These are phyloP conservation scores for Baronia brevicornis DNA, from an alignment of 2,888 invertebrate species.

Conservation along the genomic window DNA sequence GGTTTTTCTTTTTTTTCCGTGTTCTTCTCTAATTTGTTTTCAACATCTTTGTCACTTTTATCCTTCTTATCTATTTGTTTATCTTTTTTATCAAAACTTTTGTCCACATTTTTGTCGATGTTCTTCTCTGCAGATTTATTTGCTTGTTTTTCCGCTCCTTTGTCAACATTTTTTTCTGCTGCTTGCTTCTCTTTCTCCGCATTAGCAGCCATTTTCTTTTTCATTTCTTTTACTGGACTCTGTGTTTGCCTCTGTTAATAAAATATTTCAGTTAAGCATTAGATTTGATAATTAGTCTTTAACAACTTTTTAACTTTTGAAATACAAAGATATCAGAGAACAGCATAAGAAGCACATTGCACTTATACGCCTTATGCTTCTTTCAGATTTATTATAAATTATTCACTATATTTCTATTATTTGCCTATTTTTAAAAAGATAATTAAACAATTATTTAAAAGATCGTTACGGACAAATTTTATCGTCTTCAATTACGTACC, in stretches of 20 bases:
- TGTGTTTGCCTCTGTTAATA: conserved; percentile 41
- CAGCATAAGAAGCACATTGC: no score
- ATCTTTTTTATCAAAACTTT: conserved; percentile 27
- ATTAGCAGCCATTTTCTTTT: conserved; percentile 63
- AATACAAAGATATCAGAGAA: no score
- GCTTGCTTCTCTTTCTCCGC: conserved; percentile 58
- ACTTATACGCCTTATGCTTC: no score
- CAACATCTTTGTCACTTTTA: conserved; percentile 23
- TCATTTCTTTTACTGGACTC: conserved; percentile 63
- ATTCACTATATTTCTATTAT: no score
- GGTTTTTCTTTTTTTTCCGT: not conserved
- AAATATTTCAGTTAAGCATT: no score
- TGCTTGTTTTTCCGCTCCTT: conserved; percentile 29
- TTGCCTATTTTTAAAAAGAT: no score
- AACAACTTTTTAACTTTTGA: no score
- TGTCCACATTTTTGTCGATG: conserved; percentile 20
- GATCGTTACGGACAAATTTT: no score
- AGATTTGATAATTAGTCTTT: no score
- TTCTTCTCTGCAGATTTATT: conserved; percentile 27
- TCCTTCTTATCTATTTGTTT: conserved; percentile 27
- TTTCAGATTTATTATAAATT: no score
- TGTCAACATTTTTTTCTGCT: conserved; percentile 33
- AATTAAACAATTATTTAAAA: no score
- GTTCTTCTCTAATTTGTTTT: conserved; percentile 21
- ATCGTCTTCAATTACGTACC: not conserved